Evolutionary conservation across 2,113 vertebrate species (phyloP), one percentile per base, ranked within the genome.

Genomic region (Tonatia bakeri): DNA sequence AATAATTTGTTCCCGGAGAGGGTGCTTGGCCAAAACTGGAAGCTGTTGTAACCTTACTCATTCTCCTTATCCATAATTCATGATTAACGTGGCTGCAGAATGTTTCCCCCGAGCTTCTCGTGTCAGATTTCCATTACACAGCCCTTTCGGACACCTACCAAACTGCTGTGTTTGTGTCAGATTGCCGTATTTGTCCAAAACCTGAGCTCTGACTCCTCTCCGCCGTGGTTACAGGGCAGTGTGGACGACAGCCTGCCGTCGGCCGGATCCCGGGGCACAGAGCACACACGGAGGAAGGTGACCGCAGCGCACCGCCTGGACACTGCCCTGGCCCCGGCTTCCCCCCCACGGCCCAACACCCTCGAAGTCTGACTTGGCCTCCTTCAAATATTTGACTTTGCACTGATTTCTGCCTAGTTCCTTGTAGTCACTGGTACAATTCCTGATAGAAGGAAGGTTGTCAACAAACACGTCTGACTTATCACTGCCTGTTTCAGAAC

Each of bases 281-380:
- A 33, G 13, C 56, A 24, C 22, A 22, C 2, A 1, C 1, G 1
- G 17, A 26, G 36, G 40, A 54, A 43, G 31, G 19, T 43, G 54
- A 12, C 80, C 84, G 64, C 36, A 4, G 26, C 56, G 31, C 28
- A 1, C 3, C 24, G 1, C 20, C 59, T 13, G 16, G n/a, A 8
- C 6, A 4, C 38, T 0, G 0, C 0, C 70, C 33, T 28, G 4
- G 31, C 52, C 16, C 22, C 0, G 0, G 2, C 36, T 40, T 3
- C 81, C 67, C 67, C 38, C 26, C 50, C 40, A 26, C 6, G 9
- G n/a, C 90, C 72, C 0, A 1, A 22, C 11, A 47, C 5, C 76
- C 47, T 56, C 64, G 1, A 2, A 47, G 76, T 6, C 5, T 3
- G 16, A 47, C 69, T n/a, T 7, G 43, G 64, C 56, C 36, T 12